Evolutionary conservation across 2,797 vertebrate species (phyloP).

Genomic region (Scolopax bukidnonensis): DNA sequence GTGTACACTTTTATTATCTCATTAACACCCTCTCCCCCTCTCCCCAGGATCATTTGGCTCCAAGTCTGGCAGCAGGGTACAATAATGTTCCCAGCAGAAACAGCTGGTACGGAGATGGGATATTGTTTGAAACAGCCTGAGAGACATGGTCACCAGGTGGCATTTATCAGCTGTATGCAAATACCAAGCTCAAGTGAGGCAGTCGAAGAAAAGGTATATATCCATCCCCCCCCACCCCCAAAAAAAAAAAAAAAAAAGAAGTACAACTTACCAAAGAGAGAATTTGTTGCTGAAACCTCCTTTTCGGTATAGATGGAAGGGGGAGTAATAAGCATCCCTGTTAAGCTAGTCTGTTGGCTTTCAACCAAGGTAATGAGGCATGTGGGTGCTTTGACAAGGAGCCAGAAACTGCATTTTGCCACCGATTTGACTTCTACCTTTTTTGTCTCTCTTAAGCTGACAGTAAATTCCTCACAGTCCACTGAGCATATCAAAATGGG

Average conservation of each 20-base stretch:
- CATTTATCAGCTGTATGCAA: not conserved
- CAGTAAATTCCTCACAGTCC: constrained; percentile 69
- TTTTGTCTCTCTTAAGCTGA: constrained; percentile 43
- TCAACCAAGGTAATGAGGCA: constrained; percentile 72
- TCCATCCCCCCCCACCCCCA: too few relatives aligned
- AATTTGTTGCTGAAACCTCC: not conserved
- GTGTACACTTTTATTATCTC: constrained; percentile 3
- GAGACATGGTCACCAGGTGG: not conserved
- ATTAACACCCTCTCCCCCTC: constrained; percentile 13
- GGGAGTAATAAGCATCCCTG: constrained; percentile 33
- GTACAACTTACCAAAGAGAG: not conserved
- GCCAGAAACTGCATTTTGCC: constrained; percentile 51
- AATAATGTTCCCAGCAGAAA: constrained; percentile 17
- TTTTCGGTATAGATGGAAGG: not conserved
- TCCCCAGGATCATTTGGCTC: constrained; percentile 19
- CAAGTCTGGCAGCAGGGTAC: not conserved
- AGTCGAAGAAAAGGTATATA: not conserved
- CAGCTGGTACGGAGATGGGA: not conserved
- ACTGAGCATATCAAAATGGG: constrained; percentile 18
- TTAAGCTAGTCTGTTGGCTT: constrained; percentile 54
- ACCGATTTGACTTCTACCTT: constrained; percentile 49
- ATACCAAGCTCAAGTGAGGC: fast-evolving
- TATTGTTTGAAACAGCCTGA: not conserved
- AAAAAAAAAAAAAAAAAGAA: not conserved
- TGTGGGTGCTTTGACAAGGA: constrained; percentile 55